A percentile compares a stretch with the other conserved stretches of the same genome.
phyloP scores from a whole-genome alignment of 2,888 invertebrate species.

The Quadroppia sp. region DNA sequence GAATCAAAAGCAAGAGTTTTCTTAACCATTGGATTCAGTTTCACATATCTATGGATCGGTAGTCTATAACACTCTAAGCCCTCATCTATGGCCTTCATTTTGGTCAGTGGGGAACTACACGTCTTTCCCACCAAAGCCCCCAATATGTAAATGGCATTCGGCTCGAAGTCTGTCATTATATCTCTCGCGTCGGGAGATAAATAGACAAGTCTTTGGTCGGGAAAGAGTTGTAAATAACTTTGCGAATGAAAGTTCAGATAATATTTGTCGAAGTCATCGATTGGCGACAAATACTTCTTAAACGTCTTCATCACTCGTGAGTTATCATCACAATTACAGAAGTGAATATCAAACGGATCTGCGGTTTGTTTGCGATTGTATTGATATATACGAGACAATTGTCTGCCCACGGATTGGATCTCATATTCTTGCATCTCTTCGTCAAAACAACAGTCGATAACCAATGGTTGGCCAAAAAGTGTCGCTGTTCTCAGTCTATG shows the following conservation, averaged over 20 bases:
- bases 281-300: not conserved
- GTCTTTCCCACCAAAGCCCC: slow-evolving; percentile 39
- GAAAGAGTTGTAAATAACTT: slow-evolving; percentile 31
- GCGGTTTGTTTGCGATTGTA: not conserved
- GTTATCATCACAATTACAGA: not conserved
- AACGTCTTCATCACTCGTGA: not conserved
- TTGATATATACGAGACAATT: slow-evolving; percentile 33
- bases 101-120: slow-evolving; percentile 4
- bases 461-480: slow-evolving; percentile 35
- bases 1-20: slow-evolving; percentile 34
- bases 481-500: slow-evolving; percentile 2
- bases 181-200: slow-evolving; percentile 35
- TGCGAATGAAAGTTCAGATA: slow-evolving; percentile 13
- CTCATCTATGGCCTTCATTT: slow-evolving; percentile 4
- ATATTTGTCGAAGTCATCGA: slow-evolving; percentile 3
- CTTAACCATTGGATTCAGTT: slow-evolving; percentile 38
- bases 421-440: slow-evolving; percentile 38
- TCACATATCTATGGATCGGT: slow-evolving; percentile 32
- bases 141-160: slow-evolving; percentile 35
- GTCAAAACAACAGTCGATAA: slow-evolving; percentile 39
- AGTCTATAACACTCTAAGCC: slow-evolving; percentile 32
- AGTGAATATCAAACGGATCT: slow-evolving; percentile 37
- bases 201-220: slow-evolving; percentile 30
- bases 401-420: slow-evolving; percentile 29
- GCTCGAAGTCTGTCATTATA: slow-evolving; percentile 34